These are phyloP conservation scores for Drosophila seguyi DNA, from an alignment of 1,140 invertebrate genomes.

Conservation along the genomic window DNA sequence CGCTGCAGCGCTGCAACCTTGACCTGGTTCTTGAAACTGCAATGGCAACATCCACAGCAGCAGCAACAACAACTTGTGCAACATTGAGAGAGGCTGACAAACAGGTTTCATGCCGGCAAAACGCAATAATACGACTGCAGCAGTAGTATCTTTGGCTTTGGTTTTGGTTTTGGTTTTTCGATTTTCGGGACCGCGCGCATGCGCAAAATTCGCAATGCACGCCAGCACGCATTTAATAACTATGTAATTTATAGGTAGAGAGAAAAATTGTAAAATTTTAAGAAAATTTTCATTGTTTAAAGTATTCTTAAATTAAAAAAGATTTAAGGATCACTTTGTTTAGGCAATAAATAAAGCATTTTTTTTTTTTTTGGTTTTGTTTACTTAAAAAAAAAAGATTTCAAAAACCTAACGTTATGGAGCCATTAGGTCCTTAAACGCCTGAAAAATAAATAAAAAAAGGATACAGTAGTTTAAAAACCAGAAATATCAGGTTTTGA, in stretches of 20 bases:
- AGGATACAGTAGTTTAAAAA: too few relatives aligned
- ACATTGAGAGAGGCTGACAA: constrained; percentile 71
- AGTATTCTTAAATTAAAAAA: background rate
- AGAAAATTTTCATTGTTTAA: background rate
- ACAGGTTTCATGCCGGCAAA: constrained; percentile 67
- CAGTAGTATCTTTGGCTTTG: constrained; percentile 1
- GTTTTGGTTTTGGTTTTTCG: constrained; percentile 15
- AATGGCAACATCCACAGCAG: constrained; percentile 49
- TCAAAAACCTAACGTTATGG: too few relatives aligned
- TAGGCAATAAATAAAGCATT: too few relatives aligned
- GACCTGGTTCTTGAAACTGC: constrained; percentile 83
- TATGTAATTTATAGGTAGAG: constrained; percentile 24
- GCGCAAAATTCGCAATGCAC: constrained; percentile 59
- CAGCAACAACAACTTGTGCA: constrained; percentile 55
- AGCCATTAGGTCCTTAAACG: too few relatives aligned
- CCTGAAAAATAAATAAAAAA: too few relatives aligned
- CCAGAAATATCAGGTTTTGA: too few relatives aligned
- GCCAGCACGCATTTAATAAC: constrained; percentile 28
- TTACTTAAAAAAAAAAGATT: too few relatives aligned
- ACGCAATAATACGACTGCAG: constrained; percentile 19
- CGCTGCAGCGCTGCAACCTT: constrained; percentile 66
- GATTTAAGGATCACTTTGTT: too few relatives aligned
- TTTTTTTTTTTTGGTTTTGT: too few relatives aligned
- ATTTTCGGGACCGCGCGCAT: constrained; percentile 60
- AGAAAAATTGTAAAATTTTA: constrained; percentile 15